phyloP scores from a whole-genome alignment of 2,113 vertebrate species.

The Pelmatolapia mariae region DNA sequence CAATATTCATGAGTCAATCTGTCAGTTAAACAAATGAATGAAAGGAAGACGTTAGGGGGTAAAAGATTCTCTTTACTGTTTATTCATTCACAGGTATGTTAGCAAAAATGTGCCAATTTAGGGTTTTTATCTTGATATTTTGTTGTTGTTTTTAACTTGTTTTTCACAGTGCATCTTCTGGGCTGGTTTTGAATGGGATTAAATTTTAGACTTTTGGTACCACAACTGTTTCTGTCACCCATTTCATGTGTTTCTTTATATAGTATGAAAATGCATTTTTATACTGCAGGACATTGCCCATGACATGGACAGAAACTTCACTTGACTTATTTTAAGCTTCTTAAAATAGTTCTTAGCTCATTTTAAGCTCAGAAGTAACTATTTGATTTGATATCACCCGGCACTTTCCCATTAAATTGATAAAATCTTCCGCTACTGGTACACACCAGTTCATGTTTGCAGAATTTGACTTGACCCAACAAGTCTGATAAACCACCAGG shows the following conservation, averaged over 20 bases:
- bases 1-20: neutral
- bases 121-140: neutral
- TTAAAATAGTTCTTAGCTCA: neutral
- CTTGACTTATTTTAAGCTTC: neutral
- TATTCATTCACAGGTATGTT: neutral
- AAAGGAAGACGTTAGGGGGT: fast-evolving
- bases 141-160: neutral
- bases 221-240: neutral
- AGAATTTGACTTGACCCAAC: neutral
- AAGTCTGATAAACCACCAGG: neutral
- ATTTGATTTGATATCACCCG: neutral
- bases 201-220: fast-evolving
- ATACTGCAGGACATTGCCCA: fast-evolving
- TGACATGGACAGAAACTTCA: neutral
- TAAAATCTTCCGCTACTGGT: fast-evolving
- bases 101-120: neutral
- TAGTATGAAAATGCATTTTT: neutral
- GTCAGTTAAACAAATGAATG: neutral
- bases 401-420: neutral
- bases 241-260: neutral
- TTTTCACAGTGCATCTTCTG: neutral
- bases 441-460: neutral
- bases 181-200: neutral
- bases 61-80: neutral
- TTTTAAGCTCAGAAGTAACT: neutral